Evolutionary conservation across 2,888 invertebrate genomes (phyloP), one percentile per base, ranked within the genome.

Genomic region (Volucella inanis): DNA sequence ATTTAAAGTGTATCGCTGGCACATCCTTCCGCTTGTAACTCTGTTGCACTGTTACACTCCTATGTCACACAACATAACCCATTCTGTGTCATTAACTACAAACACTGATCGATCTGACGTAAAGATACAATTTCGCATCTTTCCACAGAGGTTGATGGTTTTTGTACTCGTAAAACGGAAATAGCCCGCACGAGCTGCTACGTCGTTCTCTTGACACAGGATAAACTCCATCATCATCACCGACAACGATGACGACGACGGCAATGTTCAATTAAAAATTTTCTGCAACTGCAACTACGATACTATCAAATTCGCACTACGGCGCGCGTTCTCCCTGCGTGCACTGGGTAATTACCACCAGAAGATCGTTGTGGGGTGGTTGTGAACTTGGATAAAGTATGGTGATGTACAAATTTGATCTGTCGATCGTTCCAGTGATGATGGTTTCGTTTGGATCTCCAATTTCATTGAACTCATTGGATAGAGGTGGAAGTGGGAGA

Each of bases 101-200:
- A 31, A 31, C 67, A 47, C 38, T 9, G 1, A 10, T 41, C 54
- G 61, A 10, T 54, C 49, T 52, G 54, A 55, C 64, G 54, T 18
- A 55, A 43, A 39, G 81, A 76, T 76, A 59, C 31, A 31, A 31
- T 31, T 47, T 9, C 59, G 54, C 62, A 22, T 65, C 70, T 45
- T 55, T 54, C 64, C 47, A 50, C 43, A 15, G 43, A 50, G 50
- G 43, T 45, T 65, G 43, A 49, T 61, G 45, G 31, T 31, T 31
- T 31, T 31, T 31, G 6, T 31, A 6, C 31, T 6, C 31, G 31
- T 55, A 14, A 71, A 82, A 77, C 82, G 82, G 77, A 82, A 77
- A 72, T 67, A 41, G 38, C 77, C 77, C 77, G 77, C 82, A 82
- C 82, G 77, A 82, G 77, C 82, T 67, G 15, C 43, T 64, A 31